Evolutionary conservation across 2,888 invertebrate genomes (phyloP), one percentile per base, ranked within the genome.

Genomic region (Ptychoptera contaminata): DNA sequence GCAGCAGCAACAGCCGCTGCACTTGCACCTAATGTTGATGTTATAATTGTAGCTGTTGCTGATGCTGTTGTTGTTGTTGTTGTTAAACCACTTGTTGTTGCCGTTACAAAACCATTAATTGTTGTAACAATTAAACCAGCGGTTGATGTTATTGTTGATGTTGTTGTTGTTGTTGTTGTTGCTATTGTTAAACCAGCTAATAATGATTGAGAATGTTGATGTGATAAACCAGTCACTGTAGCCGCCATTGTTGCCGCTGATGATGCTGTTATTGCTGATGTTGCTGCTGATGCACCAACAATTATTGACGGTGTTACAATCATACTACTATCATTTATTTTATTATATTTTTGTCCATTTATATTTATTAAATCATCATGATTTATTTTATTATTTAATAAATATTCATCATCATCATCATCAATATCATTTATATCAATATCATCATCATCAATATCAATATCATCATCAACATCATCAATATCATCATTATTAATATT

Each of bases 21-120:
- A 10, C 32, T 32, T 16, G 40, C 40, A 43, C 58, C 58, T 12
- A 52, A 53, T 30, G 51, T 52, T 16, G 51, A 50, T 29, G 43
- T 52, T 3, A 51, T 49, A 29, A 35, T 38, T 16, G 47, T 10
- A 47, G 47, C 3, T 42, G 47, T 39, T 46, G 12, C 46, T 40
- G 34, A 44, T 49, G 39, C 43, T 45, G 37, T 47, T 49, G 14
- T 50, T 51, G 37, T 49, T 52, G 9, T 52, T 50, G 34, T 11
- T 23, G 46, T 15, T 35, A 42, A 37, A 14, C 44, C 34, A 15
- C 37, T 16, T 40, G n/a, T n/a, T n/a, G 63, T 63, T 49, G 63
- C 63, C 1, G 63, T 64, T 53, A 64, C 64, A 1, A 63, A 60
- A 2, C 64, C 58, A 41, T 51, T 51, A 0, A 63, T 48, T 0